Evolutionary conservation across 2,888 invertebrate species (phyloP), one percentile per base, ranked within the genome.

Genomic region (Pomacea canaliculata): DNA sequence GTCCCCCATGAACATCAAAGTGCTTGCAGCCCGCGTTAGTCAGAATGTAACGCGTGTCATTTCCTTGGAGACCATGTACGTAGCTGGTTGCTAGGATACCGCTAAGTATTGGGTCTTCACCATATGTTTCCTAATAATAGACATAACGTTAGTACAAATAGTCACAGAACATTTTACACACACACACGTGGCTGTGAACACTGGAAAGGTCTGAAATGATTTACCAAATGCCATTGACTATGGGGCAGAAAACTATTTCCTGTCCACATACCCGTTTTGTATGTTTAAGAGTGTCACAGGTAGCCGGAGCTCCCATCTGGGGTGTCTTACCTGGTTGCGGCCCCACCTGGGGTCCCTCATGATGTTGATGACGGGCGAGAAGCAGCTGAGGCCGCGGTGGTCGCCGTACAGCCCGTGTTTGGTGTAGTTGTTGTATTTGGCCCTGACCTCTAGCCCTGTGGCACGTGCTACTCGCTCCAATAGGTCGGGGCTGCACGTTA

Each of bases 11-110:
- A 7, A 84, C 88, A 76, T 86, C 88, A 67, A 90, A 87, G 75
- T 89, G 89, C 81, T 90, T 90, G 74, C 90, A 90, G 19, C 89
- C 89, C 9, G 88, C 89, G 72, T 83, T 89, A 16, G 88, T 85
- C 73, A 83, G 76, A 37, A 90, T 77, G 79, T 89, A 90, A 49
- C 87, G 82, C 7, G 81, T 78, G 75, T 89, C 80, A 67, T 83
- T 71, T 9, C 89, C 90, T 78, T 89, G 89, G 27, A 90, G 80
- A 69, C 90, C 89, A 19, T 76, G 76, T 0, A 90, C 89, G 83
- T 85, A 90, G 23, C 79, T 75, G 37, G 71, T 62, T 9, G 87
- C 87, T 74, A 86, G 80, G 10, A 79, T 76, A 37, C 89, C 88
- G 51, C 83, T 84, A 62, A 90, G 80, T 76, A 81, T 86, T 0